Evolutionary conservation across 2,888 invertebrate species (phyloP).

Genomic region (Ryuthela nishihirai): DNA sequence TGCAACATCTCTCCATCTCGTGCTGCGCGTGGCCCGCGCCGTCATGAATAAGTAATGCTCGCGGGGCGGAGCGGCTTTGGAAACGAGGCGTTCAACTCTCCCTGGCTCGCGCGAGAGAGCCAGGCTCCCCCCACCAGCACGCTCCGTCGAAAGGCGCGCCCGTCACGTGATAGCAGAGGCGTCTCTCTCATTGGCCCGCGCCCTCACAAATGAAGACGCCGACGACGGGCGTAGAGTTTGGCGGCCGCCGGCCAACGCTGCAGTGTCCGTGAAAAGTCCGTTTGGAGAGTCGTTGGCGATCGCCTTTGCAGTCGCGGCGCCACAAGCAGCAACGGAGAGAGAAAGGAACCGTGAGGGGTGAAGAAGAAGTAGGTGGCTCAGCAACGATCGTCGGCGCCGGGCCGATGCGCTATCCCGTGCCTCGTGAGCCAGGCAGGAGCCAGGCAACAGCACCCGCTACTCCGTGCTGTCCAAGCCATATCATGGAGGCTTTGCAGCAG

Average conservation of each 20-base stretch:
- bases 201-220: constrained; percentile 25
- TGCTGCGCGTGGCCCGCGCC: no score
- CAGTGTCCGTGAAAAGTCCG: constrained; percentile 6
- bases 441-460: constrained; percentile 28
- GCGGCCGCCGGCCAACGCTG: background rate
- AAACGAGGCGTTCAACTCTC: no score
- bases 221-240: constrained; percentile 8
- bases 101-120: no score
- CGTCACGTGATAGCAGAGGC: no score
- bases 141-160: no score
- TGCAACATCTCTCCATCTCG: no score
- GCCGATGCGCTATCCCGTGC: constrained; percentile 34
- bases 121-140: no score
- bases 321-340: no score
- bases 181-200: constrained; percentile 13
- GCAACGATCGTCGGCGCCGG: no score
- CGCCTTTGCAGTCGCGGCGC: no score
- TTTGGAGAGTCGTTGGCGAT: constrained; percentile 3
- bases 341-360: no score
- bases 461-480: constrained; percentile 9
- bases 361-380: no score
- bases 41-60: constrained; percentile 36
- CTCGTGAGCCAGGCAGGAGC: constrained; percentile 29
- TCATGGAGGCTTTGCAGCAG: constrained; percentile 28
- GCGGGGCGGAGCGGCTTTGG: constrained; percentile 19